These are phyloP conservation scores for Sebastes itinus DNA, from an alignment of 2,797 vertebrate genomes.

Conservation along the genomic window DNA sequence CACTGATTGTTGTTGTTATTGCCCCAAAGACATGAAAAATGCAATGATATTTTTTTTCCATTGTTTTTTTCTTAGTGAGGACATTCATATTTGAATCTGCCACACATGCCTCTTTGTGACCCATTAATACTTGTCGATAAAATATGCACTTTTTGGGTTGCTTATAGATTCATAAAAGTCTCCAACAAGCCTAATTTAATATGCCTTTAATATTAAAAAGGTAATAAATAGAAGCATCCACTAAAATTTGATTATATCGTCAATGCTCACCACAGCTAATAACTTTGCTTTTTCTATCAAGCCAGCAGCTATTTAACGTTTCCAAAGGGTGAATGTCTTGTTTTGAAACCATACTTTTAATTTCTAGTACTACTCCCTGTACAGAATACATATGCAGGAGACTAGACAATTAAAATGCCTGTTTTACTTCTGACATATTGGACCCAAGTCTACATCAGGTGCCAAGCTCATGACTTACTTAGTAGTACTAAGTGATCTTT, in stretches of 20 bases:
- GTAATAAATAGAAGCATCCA: constrained; percentile 3
- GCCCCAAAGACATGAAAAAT: too few species aligned
- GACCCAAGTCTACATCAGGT: neutral
- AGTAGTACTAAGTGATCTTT: neutral
- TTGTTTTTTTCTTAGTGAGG: too few species aligned
- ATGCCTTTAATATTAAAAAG: constrained; percentile 12
- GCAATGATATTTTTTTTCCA: too few species aligned
- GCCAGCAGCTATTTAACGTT: neutral
- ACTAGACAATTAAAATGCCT: neutral
- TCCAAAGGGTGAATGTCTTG: neutral
- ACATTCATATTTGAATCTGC: too few species aligned
- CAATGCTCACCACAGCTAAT: neutral
- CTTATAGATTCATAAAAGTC: neutral
- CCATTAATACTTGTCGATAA: neutral
- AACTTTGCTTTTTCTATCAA: neutral
- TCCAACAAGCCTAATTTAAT: constrained; percentile 9
- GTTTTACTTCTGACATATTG: neutral
- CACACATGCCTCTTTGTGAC: too few species aligned
- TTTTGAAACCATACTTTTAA: neutral
- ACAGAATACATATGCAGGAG: neutral
- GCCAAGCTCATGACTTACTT: neutral
- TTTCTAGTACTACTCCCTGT: neutral
- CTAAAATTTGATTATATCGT: constrained; percentile 14
- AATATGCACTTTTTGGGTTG: neutral
- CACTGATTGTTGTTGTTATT: too few species aligned